phyloP scores from a whole-genome alignment of 2,113 vertebrate species.

The Macaca nemestrina region DNA sequence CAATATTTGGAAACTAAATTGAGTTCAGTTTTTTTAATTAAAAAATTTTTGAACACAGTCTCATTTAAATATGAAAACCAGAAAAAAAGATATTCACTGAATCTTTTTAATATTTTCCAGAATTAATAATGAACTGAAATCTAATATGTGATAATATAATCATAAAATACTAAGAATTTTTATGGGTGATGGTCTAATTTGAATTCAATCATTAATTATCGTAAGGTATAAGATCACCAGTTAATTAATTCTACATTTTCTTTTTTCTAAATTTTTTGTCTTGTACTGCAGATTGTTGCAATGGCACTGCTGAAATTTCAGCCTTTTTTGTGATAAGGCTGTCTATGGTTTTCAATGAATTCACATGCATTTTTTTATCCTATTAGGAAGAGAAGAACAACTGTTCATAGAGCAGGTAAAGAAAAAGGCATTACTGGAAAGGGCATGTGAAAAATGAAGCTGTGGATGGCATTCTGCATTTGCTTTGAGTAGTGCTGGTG shows the following conservation, averaged over 20 bases:
- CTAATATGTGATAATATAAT: slow-evolving; percentile 24
- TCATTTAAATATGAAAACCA: slow-evolving; percentile 35
- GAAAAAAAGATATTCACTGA: not conserved
- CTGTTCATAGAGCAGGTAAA: slow-evolving; percentile 56
- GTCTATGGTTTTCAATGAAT: slow-evolving; percentile 20
- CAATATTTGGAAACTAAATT: slow-evolving; percentile 47
- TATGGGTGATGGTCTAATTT: slow-evolving; percentile 63
- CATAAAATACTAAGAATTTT: slow-evolving; percentile 58
- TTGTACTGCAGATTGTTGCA: slow-evolving; percentile 9
- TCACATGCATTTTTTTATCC: slow-evolving; percentile 19
- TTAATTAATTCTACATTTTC: slow-evolving; percentile 54
- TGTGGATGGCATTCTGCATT: slow-evolving; percentile 30
- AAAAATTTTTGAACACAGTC: not conserved
- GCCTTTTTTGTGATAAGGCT: not conserved
- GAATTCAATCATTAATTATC: slow-evolving; percentile 62
- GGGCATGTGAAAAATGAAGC: slow-evolving; percentile 36
- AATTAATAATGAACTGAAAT: slow-evolving; percentile 44
- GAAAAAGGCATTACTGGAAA: not conserved
- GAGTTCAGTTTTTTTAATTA: not conserved
- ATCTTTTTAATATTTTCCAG: slow-evolving; percentile 7
- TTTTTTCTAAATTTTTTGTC: not conserved
- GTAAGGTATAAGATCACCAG: slow-evolving; percentile 55
- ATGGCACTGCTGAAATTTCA: slow-evolving; percentile 45
- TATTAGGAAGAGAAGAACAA: slow-evolving; percentile 43
- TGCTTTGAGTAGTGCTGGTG: slow-evolving; percentile 53